phyloP scores from a whole-genome alignment of 2,888 invertebrate genomes.

The Drosophila paramelanica region DNA sequence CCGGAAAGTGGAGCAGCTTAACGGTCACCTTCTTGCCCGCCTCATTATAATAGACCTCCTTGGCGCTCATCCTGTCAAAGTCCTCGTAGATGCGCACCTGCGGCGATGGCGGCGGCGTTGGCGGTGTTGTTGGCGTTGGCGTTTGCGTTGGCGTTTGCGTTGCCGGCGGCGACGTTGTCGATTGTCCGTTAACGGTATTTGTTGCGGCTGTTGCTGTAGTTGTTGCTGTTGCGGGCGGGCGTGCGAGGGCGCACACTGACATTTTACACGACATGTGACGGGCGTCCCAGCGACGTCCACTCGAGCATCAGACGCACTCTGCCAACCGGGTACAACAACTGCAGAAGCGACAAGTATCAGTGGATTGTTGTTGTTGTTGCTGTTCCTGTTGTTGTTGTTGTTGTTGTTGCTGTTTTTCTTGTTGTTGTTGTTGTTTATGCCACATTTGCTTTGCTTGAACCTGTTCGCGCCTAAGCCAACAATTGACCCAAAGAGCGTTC shows the following conservation, averaged over 20 bases:
- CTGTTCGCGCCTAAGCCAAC: conserved; percentile 53
- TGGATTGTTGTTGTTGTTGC: conserved; percentile 13
- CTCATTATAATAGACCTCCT: conserved; percentile 85
- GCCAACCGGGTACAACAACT: conserved; percentile 13
- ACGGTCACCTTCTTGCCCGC: conserved; percentile 85
- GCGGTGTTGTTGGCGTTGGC: conserved; percentile 38
- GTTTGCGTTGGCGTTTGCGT: neutral
- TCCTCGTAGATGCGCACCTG: conserved; percentile 85
- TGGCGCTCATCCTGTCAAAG: conserved; percentile 85
- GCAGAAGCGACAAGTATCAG: conserved; percentile 9
- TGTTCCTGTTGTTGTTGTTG: conserved; percentile 23
- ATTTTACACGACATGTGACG: conserved; percentile 78
- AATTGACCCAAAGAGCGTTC: conserved; percentile 25
- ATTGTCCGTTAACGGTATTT: neutral
- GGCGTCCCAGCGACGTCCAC: conserved; percentile 30
- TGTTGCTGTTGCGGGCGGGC: conserved; percentile 51
- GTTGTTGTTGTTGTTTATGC: conserved; percentile 12
- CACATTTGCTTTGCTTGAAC: conserved; percentile 47
- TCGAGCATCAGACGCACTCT: conserved; percentile 49
- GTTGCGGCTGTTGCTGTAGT: neutral
- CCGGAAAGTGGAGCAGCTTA: conserved; percentile 84
- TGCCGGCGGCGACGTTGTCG: conserved; percentile 1
- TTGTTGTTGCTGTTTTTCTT: conserved; percentile 1
- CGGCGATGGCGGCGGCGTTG: conserved; percentile 68
- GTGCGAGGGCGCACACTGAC: conserved; percentile 83